Conservation (phyloP, 1,140 invertebrate genomes). For the Philotrypesis tridentata region DNA sequence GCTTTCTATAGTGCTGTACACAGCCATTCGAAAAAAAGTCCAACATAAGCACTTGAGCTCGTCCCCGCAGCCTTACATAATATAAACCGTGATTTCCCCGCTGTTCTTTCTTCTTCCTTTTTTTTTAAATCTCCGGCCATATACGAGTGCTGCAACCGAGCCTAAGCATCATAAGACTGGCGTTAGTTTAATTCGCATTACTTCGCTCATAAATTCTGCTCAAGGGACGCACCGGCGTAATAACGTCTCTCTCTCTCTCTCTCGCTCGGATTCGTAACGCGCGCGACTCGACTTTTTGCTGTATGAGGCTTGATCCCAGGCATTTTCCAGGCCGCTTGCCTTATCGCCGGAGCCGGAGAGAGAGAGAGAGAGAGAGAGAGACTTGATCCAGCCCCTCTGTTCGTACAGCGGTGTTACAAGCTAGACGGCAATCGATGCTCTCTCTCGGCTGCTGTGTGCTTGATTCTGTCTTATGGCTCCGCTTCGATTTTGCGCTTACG, state of each 20-base stretch:
- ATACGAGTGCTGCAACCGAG: background rate
- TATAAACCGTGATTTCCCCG: slow-evolving; percentile 5
- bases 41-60: background rate
- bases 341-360: slow-evolving; percentile 40
- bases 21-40: background rate
- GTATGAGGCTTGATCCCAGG: slow-evolving; percentile 50
- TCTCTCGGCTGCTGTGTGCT: background rate
- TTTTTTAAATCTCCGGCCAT: slow-evolving; percentile 41
- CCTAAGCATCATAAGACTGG: slow-evolving; percentile 59
- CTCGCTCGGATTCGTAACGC: background rate
- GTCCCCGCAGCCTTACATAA: background rate
- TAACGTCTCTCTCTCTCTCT: slow-evolving; percentile 15
- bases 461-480: background rate
- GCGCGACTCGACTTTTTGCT: slow-evolving; percentile 50
- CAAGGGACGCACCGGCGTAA: background rate
- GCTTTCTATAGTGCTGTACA: no score
- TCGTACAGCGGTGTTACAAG: slow-evolving; percentile 24
- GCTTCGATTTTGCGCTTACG: background rate
- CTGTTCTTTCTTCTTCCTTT: slow-evolving; percentile 4
- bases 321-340: slow-evolving; percentile 54
- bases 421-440: slow-evolving; percentile 19
- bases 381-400: slow-evolving; percentile 32
- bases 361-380: no score
- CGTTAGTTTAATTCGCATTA: slow-evolving; percentile 71
- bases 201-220: slow-evolving; percentile 66